Evolutionary conservation across 2,113 vertebrate species (phyloP), one percentile per base, ranked within the genome.

Genomic region (Lagopus leucura): DNA sequence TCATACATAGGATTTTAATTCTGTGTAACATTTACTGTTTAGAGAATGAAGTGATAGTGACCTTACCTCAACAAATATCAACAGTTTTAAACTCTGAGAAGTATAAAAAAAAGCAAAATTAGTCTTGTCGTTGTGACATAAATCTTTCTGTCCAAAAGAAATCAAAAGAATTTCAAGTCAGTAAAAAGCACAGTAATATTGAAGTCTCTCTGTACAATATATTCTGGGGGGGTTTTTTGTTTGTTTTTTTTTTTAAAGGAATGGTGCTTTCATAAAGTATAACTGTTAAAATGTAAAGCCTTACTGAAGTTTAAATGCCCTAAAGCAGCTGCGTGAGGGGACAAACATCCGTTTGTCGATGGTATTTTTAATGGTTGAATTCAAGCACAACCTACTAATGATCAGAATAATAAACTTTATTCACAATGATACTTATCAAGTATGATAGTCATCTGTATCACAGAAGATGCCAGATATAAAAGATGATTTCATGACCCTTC

Each of bases 401-500:
- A 40, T 70, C 43, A 66, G 66, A 66, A 30, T 45, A 27, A 24
- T 17, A 48, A 69, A 45, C 66, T 63, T 60, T 75, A 10, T 71
- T 76, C 69, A 45, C 86, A 63, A 48, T 13, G 50, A 6, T 4
- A 4, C 57, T 72, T 28, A 24, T 60, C 34, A 47, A 36, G 24
- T 77, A 24, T 38, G 54, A 6, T 30, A 28, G 9, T 40, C 34
- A 73, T 74, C 82, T 92, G n/a, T 81, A 54, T 93, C 70, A 79
- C 61, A 57, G 54, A 70, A 69, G 25, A 22, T 30, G 30, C 27
- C 36, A 83, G 70, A 34, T 70, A 61, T 42, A 87, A 52, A 79
- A 87, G 67, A 55, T 94, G 63, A 57, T 89, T 92, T 93, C 32
- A 54, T 13, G 81, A 87, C 7, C n/a, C 24, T 82, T 83, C 40